Evolutionary conservation across 2,797 vertebrate species (phyloP), one percentile per base, ranked within the genome.

Genomic region (Characodon lateralis): DNA sequence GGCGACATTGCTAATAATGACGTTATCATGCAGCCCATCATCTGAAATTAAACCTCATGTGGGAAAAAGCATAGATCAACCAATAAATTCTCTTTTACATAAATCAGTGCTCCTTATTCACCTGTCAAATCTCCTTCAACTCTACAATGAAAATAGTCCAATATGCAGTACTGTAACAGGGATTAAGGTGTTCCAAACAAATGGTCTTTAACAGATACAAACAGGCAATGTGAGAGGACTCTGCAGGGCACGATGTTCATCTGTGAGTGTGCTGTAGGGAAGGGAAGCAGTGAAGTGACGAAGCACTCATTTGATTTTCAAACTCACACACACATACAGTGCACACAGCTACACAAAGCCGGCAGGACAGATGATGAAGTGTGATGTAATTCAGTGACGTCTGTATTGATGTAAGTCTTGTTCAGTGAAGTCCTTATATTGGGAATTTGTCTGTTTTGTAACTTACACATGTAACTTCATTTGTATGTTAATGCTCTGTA

Each of bases 361-460:
- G 76, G 48, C 84, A 79, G 70, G 78, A 87, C 82, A 84, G 82
- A 85, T 85, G 90, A 86, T 85, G 84, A 28, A 31, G 79, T 85
- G 83, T 94, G 93, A 94, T 91, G 91, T 93, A 88, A 92, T 91
- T 76, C 82, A 75, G 86, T 94, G 93, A 94, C 90, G 89, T 91
- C 68, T 76, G 51, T 66, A 20, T 91, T 93, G 92, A 93, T 91
- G 88, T 93, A 93, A 93, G 86, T 82, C 88, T 82, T 83, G 66
- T 86, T 90, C 87, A 83, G 78, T 9, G 56, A 90, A 82, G 85
- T 88, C 84, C 77, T 93, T 87, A 82, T 77, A 89, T 78, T 83
- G 46, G 83, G 75, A 69, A 71, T 53, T 13, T 35, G 3, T 51
- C 70, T 51, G 18, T 31, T 71, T 53, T 72, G 48, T 65, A 77